Evolutionary conservation across 2,113 vertebrate genomes (phyloP).

Genomic region (Epinephelus moara): DNA sequence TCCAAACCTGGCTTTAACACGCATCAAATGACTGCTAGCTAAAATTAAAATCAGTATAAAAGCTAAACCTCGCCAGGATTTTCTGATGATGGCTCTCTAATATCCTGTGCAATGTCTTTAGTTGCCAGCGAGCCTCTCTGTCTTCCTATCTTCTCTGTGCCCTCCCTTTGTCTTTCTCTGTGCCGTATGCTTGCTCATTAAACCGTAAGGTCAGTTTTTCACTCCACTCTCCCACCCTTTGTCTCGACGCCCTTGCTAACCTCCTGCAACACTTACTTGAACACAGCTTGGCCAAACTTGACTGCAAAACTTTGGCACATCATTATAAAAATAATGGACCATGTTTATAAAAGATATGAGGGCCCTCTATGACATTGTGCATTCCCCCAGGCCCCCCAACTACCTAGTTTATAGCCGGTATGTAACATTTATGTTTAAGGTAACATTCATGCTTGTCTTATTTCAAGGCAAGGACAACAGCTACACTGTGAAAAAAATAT

Average conservation of each 20-base stretch:
- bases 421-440: constrained; percentile 70
- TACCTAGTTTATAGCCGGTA: constrained; percentile 64
- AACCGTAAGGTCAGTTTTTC: constrained; percentile 68
- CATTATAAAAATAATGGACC: constrained; percentile 75
- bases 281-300: constrained; percentile 68
- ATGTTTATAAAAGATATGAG: constrained; percentile 68
- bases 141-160: constrained; percentile 42
- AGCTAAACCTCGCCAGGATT: constrained; percentile 13
- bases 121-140: constrained; percentile 38
- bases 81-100: constrained; percentile 40
- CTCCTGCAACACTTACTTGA: constrained; percentile 62
- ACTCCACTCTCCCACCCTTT: constrained; percentile 51
- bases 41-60: constrained; percentile 20
- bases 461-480: constrained; percentile 72
- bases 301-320: constrained; percentile 70
- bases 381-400: constrained; percentile 54
- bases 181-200: constrained; percentile 71
- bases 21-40: background rate
- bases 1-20: background rate
- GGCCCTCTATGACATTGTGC: constrained; percentile 66
- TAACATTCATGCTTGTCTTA: constrained; percentile 79
- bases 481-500: constrained; percentile 36
- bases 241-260: constrained; percentile 66
- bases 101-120: constrained; percentile 29
- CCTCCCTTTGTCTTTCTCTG: constrained; percentile 58